Evolutionary conservation across 2,113 vertebrate genomes (phyloP).

Genomic region (Cephalopterus ornatus): DNA sequence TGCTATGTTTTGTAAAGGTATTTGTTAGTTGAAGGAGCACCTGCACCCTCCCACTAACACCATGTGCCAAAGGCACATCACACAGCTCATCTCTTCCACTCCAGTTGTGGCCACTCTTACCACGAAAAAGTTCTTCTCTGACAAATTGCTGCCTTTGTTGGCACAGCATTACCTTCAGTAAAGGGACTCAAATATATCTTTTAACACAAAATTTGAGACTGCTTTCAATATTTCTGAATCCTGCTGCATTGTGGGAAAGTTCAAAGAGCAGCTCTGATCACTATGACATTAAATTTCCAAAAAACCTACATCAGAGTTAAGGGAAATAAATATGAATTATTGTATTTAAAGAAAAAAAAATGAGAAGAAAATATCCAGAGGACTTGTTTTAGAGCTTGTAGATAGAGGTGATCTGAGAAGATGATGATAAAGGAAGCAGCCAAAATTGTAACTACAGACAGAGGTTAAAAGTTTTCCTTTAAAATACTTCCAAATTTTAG

Average conservation of each 20-base stretch:
- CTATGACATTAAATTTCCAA: neutral
- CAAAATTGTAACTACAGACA: neutral
- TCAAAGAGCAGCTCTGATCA: neutral
- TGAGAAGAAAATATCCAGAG: neutral
- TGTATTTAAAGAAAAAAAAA: neutral
- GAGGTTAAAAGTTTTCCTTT: neutral
- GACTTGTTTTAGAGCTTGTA: neutral
- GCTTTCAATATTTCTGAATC: neutral
- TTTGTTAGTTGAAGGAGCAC: neutral
- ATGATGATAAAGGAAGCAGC: neutral
- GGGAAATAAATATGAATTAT: neutral
- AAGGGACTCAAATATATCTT: neutral
- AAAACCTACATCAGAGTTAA: neutral
- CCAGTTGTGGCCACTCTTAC: accelerated
- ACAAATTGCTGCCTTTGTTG: neutral
- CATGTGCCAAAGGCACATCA: neutral
- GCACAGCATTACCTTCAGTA: neutral
- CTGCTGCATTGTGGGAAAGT: neutral
- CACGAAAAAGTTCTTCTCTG: neutral
- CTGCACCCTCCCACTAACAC: neutral
- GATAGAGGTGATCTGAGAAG: neutral
- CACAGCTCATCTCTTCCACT: neutral
- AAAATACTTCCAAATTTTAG: neutral
- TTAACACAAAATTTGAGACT: neutral
- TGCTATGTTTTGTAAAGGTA: neutral